phyloP scores from a whole-genome alignment of 37 sponge, comb jelly and placozoan species.

The Oopsacas minuta region DNA sequence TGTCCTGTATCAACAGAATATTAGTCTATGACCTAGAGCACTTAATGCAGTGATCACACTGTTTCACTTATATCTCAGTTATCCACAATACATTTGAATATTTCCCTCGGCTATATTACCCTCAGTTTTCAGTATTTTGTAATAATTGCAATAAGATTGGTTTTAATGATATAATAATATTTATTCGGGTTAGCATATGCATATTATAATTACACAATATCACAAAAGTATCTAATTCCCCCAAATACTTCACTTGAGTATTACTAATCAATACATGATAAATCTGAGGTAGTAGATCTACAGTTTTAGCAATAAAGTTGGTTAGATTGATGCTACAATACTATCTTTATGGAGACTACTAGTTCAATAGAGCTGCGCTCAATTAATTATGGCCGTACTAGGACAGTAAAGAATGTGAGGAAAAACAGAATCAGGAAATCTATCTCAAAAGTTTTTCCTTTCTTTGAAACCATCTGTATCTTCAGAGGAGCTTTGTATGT shows the following conservation, averaged over 20 bases:
- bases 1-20: neutral
- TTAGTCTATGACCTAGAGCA: conserved; percentile 1
- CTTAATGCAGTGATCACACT: neutral
- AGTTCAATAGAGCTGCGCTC: neutral
- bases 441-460: neutral
- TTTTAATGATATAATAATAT: no score
- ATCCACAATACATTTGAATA: neutral
- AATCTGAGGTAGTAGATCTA: no score
- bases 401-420: neutral
- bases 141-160: no score
- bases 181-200: no score
- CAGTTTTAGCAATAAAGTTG: no score
- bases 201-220: no score
- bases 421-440: neutral
- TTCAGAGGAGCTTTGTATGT: neutral
- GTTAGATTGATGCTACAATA: no score
- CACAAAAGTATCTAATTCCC: no score
- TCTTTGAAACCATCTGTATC: neutral
- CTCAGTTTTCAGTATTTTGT: no score
- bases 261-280: no score
- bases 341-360: neutral
- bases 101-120: no score
- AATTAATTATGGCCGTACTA: neutral
- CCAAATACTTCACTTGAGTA: no score
- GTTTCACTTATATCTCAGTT: neutral